Evolutionary conservation across 1,140 invertebrate species (phyloP).

Genomic region (Mylabris phalerata): DNA sequence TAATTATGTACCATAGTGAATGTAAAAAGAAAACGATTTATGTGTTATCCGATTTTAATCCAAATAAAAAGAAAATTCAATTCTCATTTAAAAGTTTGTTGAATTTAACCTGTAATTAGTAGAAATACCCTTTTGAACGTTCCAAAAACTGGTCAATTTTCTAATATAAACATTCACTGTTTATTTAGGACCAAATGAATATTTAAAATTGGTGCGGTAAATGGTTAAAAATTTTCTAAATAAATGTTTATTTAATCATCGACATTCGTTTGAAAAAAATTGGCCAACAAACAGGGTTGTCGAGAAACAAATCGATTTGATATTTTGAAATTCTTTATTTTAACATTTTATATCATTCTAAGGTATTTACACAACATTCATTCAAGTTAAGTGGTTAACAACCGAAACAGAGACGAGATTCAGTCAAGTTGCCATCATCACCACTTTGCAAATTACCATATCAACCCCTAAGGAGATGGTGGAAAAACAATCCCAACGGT

Average conservation of each 20-base stretch:
- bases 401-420: not conserved
- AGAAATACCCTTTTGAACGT: too few species aligned
- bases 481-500: not conserved
- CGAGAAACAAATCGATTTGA: too few species aligned
- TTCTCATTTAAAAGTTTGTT: not conserved
- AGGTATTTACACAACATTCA: constrained; percentile 39
- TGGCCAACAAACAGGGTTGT: too few species aligned
- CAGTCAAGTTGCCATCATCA: not conserved
- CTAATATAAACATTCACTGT: too few species aligned
- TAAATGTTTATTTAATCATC: too few species aligned
- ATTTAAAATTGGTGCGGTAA: not conserved
- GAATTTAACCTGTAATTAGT: too few species aligned
- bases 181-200: not conserved
- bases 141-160: too few species aligned
- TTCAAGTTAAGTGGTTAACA: constrained; percentile 15
- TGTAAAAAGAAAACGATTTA: constrained; percentile 6
- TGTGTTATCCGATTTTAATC: constrained; percentile 14
- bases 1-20: constrained; percentile 15
- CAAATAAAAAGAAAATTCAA: constrained; percentile 8
- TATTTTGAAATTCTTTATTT: constrained; percentile 32
- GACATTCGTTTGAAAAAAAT: too few species aligned
- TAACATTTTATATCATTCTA: constrained; percentile 37
- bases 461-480: not conserved
- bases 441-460: not conserved
- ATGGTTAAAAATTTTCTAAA: too few species aligned